phyloP scores from a whole-genome alignment of 2,113 vertebrate genomes.

The Semicossyphus pulcher region DNA sequence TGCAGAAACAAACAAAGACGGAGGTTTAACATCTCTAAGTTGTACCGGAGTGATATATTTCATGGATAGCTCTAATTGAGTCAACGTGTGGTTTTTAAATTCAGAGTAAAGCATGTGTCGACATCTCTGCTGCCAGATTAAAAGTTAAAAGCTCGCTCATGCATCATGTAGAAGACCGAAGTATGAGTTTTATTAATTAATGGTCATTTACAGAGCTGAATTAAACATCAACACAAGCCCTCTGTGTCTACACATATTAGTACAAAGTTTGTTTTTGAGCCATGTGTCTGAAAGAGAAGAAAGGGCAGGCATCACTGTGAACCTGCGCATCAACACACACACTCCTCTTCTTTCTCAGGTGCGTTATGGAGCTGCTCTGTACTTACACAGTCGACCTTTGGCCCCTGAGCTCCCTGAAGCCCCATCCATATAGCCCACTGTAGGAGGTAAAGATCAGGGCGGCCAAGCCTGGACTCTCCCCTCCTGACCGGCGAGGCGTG shows the following conservation, averaged over 20 bases:
- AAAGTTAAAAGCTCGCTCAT: constrained; percentile 43
- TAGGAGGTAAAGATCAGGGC: constrained; percentile 67
- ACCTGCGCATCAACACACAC: constrained; percentile 16
- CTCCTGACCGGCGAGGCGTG: constrained; percentile 60
- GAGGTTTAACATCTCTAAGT: constrained; percentile 34
- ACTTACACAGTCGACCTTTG: constrained; percentile 58
- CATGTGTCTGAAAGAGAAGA: constrained; percentile 25
- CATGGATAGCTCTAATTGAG: constrained; percentile 19
- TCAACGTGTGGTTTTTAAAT: constrained; percentile 24
- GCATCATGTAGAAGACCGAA: constrained; percentile 30
- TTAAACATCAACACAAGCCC: constrained; percentile 30
- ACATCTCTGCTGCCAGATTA: constrained; percentile 30
- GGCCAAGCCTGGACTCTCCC: constrained; percentile 53
- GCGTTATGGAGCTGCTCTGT: constrained; percentile 34
- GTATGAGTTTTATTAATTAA: constrained; percentile 48
- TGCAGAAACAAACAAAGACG: constrained; percentile 65
- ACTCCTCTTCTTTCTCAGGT: constrained; percentile 31
- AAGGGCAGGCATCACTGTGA: constrained; percentile 6
- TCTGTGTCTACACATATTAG: constrained; percentile 14
- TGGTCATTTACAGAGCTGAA: constrained; percentile 47
- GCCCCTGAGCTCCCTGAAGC: constrained; percentile 57
- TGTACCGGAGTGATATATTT: constrained; percentile 24
- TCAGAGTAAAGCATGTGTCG: not conserved
- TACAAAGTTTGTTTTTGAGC: constrained; percentile 37
- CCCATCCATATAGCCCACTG: constrained; percentile 53